Evolutionary conservation across 1,140 invertebrate species (phyloP), one percentile per base, ranked within the genome.

Genomic region (Nephila pilipes): DNA sequence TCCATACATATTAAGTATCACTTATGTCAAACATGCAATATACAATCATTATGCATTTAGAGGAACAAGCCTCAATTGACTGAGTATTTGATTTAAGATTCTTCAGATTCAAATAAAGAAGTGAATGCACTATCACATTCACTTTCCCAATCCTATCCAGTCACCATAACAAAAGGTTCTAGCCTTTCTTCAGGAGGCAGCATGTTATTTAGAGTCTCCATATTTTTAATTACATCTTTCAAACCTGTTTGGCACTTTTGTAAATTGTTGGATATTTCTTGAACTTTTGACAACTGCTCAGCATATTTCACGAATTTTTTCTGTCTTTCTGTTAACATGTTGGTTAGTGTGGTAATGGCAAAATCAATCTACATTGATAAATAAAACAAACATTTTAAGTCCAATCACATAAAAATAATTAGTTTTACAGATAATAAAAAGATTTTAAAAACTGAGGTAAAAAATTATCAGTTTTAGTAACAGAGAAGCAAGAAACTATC

Each of bases 131-230:
- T 36, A 85, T 54, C 29, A 63, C 91, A 87, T 87, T 87, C 91
- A 93, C 91, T 87, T 38, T 87, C 91, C 91, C 69, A 69, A n/a
- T 94, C 93, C 93, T 94, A 94, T 93, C 97, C 97, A 81, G 97
- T 98, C 12, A 97, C 98, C 98, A 98, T 98, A 16, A 98, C 97
- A 95, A 99, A 99, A 1, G 98, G 97, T 95, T 99, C 98, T 29
- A 99, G 95, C 60, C 98, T 96, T 93, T 98, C 97, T 57, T 98
- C 97, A 80, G 97, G 96, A 10, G 98, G 98, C 57, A 99, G 96
- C 63, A 97, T 95, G 95, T 97, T 97, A 95, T 99, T 99, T 29
- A 99, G 96, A 5, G 97, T 97, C 94, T 99, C 98, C 94, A 99
- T 96, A 83, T 97, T 97, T 94, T 98, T 98, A 0, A 99, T 95